Evolutionary conservation across 2,888 invertebrate genomes (phyloP).

Genomic region (Limnephilus auricula): DNA sequence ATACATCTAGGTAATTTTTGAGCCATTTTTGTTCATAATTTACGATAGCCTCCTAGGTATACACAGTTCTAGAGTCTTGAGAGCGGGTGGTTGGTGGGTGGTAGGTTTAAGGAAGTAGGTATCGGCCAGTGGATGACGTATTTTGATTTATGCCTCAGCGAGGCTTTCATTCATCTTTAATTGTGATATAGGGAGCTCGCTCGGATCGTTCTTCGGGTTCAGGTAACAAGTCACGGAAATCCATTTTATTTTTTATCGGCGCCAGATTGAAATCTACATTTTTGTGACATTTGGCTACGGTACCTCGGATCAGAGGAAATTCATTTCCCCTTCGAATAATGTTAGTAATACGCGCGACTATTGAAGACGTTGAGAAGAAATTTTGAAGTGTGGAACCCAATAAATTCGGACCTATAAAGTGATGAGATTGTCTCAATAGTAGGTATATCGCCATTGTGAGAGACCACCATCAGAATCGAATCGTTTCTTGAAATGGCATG

Average conservation of each 20-base stretch:
- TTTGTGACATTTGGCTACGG: background rate
- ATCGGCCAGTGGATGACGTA: constrained; percentile 28
- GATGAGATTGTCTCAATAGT: no score
- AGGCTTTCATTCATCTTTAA: constrained; percentile 30
- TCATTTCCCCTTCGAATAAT: background rate
- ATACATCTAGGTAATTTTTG: background rate
- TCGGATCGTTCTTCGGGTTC: constrained; percentile 4
- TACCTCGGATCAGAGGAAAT: background rate
- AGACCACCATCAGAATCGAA: no score
- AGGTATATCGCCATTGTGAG: no score
- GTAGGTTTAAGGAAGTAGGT: background rate
- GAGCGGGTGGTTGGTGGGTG: background rate
- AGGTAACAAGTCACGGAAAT: constrained; percentile 28
- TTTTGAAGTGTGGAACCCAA: no score
- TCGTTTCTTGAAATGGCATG: no score
- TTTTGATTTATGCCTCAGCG: constrained; percentile 43
- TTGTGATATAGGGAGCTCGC: constrained; percentile 21
- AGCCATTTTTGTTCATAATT: background rate
- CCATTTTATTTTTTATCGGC: constrained; percentile 14
- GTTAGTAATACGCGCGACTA: no score
- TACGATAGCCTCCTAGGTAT: background rate
- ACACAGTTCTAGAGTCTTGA: background rate
- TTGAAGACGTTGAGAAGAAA: no score
- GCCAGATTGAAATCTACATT: constrained; percentile 30
- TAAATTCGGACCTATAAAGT: no score